Evolutionary conservation across 2,888 invertebrate species (phyloP).

Genomic region (Euproctis similis): DNA sequence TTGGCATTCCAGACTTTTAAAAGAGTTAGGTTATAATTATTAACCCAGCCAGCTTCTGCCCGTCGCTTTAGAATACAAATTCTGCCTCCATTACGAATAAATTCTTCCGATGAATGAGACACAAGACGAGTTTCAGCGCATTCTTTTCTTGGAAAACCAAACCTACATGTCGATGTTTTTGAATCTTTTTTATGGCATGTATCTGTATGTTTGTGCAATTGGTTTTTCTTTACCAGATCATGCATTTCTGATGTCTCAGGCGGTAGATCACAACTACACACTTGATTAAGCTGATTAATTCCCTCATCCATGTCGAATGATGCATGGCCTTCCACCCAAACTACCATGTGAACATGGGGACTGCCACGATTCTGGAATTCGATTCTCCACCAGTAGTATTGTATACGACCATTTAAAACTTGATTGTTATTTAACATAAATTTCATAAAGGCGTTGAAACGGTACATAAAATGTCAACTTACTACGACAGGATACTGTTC

Average conservation of each 20-base stretch:
- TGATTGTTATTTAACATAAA: not conserved
- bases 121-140: not conserved
- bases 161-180: too few relatives aligned
- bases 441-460: slow-evolving; percentile 1
- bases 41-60: not conserved
- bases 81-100: not conserved
- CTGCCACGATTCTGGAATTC: slow-evolving; percentile 1
- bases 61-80: not conserved
- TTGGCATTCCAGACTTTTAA: not conserved
- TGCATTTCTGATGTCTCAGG: not conserved
- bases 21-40: not conserved
- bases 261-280: not conserved
- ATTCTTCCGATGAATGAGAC: not conserved
- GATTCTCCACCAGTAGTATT: not conserved
- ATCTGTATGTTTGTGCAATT: not conserved
- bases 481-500: not conserved
- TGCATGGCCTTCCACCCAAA: not conserved
- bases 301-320: not conserved
- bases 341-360: slow-evolving; percentile 1
- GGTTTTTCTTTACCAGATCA: not conserved
- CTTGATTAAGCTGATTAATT: not conserved
- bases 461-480: slow-evolving; percentile 1
- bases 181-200: too few relatives aligned
- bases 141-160: not conserved
- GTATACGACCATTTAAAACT: not conserved